A percentile compares a stretch with the other conserved stretches of the same genome.
phyloP scores from a whole-genome alignment of 1,140 invertebrate species.

The Trinorchestia longiramus region DNA sequence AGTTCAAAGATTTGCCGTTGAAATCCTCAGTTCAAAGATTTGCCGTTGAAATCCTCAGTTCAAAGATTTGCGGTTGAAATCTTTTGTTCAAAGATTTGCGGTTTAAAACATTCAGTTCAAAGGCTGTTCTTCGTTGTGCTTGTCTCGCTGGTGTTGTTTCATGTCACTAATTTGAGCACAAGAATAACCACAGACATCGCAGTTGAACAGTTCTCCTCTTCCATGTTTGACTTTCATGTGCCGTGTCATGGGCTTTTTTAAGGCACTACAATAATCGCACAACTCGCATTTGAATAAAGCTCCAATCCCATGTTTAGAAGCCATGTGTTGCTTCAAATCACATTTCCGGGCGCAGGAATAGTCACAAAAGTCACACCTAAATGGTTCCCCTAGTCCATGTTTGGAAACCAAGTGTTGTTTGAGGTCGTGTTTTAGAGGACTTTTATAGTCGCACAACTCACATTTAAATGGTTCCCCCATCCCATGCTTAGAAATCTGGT shows the following conservation, averaged over 20 bases:
- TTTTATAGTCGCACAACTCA: background rate
- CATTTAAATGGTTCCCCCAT: background rate
- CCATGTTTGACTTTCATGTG: background rate
- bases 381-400: background rate
- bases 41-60: no score
- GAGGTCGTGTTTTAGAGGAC: background rate
- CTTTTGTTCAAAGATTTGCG: no score
- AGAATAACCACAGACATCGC: background rate
- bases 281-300: background rate
- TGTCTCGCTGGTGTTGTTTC: background rate
- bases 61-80: no score
- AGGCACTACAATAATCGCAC: background rate
- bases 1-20: no score
- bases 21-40: no score
- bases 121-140: no score
- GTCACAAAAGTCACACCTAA: background rate
- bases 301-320: background rate
- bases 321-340: background rate
- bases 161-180: background rate
- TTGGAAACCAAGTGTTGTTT: background rate
- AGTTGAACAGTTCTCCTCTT: background rate
- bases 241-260: background rate
- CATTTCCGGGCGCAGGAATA: background rate
- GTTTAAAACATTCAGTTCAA: no score
- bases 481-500: background rate